Evolutionary conservation across 2,888 invertebrate species (phyloP).

Genomic region (Phorcus lineatus): DNA sequence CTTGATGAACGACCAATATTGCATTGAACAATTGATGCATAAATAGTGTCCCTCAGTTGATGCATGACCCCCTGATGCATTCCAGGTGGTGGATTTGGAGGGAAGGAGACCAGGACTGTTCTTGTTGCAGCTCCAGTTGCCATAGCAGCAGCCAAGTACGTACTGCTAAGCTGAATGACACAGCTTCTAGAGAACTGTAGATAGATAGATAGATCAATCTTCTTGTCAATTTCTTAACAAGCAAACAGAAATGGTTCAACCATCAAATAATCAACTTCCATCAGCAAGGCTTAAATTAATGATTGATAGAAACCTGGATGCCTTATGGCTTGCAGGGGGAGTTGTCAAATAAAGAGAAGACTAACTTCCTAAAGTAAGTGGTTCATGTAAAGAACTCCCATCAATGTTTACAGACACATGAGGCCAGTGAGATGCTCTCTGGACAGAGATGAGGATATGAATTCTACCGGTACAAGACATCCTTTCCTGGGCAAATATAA

Average conservation of each 20-base stretch:
- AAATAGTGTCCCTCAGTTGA: background rate
- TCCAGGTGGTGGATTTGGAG: conserved; percentile 92
- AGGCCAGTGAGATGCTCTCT: conserved; percentile 91
- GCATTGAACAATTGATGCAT: background rate
- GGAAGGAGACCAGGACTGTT: conserved; percentile 88
- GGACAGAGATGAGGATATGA: conserved; percentile 96
- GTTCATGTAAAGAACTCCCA: too few relatives aligned
- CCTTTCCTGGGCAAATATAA: conserved; percentile 91
- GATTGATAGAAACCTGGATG: too few relatives aligned
- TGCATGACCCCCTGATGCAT: background rate
- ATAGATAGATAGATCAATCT: too few relatives aligned
- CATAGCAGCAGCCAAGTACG: conserved; percentile 83
- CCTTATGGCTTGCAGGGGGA: too few relatives aligned
- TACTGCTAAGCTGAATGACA: background rate
- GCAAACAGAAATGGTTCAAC: too few relatives aligned
- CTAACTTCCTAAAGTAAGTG: too few relatives aligned
- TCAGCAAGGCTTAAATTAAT: too few relatives aligned
- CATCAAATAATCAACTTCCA: too few relatives aligned
- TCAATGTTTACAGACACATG: conserved; percentile 84
- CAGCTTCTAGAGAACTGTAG: too few relatives aligned
- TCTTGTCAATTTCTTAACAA: too few relatives aligned
- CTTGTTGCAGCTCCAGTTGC: conserved; percentile 85
- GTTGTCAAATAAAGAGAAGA: too few relatives aligned
- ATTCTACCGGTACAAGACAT: conserved; percentile 90
- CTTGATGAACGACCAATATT: too few relatives aligned